Evolutionary conservation across 2,797 vertebrate species (phyloP).

Genomic region (Syndactyla subalaris): DNA sequence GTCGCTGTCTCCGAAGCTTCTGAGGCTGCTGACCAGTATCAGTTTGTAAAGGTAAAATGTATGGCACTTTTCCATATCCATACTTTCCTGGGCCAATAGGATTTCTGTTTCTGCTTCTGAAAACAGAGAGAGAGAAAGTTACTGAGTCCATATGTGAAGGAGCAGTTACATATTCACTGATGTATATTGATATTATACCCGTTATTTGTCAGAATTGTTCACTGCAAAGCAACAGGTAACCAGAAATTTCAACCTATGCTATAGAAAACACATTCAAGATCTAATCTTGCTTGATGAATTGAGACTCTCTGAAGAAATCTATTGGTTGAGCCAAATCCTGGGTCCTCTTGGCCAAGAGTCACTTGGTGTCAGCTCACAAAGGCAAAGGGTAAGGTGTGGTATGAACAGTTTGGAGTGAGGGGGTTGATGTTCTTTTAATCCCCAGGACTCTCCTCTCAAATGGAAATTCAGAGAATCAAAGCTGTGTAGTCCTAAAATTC

Average conservation of each 20-base stretch:
- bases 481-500: neutral
- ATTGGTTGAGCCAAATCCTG: neutral
- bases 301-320: neutral
- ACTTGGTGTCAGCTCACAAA: neutral
- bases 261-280: neutral
- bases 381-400: neutral
- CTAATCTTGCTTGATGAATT: neutral
- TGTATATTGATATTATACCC: neutral
- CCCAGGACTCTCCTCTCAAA: neutral
- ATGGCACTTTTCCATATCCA: conserved; percentile 88
- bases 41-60: conserved; percentile 83
- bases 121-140: conserved; percentile 28
- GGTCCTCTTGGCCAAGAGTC: neutral
- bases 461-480: neutral
- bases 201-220: neutral
- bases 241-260: neutral
- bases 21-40: conserved; percentile 73
- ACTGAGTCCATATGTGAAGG: neutral
- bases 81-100: conserved; percentile 87
- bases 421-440: neutral
- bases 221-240: neutral
- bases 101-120: conserved; percentile 79
- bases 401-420: neutral
- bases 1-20: conserved; percentile 78
- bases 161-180: neutral